These are phyloP conservation scores for Phocoena sinus DNA, from an alignment of 2,113 vertebrate genomes.

Conservation along the genomic window DNA sequence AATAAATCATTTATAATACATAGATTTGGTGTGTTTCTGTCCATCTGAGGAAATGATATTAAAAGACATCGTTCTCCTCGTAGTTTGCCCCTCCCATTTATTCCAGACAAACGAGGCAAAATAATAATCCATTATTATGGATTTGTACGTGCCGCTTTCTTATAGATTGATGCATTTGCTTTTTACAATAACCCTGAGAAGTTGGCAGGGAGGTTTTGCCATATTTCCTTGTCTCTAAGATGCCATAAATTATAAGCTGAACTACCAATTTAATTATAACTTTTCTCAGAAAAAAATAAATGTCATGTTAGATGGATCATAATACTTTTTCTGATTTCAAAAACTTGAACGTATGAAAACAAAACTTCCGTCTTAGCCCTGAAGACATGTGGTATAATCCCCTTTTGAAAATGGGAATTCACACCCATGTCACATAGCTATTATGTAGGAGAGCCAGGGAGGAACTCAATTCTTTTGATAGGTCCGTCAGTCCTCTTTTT, in stretches of 20 bases:
- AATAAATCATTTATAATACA: background rate
- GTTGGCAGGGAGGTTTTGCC: background rate
- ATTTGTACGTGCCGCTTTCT: background rate
- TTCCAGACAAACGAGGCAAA: background rate
- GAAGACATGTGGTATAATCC: background rate
- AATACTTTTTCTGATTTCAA: background rate
- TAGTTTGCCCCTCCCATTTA: background rate
- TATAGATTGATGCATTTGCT: background rate
- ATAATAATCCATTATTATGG: background rate
- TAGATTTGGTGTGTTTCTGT: background rate
- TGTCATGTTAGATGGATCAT: background rate
- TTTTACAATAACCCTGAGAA: background rate
- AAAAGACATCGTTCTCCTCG: background rate
- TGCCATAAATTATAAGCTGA: conserved; percentile 10
- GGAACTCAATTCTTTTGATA: background rate
- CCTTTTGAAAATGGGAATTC: background rate
- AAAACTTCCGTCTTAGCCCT: background rate
- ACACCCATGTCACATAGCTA: background rate
- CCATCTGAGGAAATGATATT: background rate
- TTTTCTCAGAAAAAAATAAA: conserved; percentile 14
- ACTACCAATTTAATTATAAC: background rate
- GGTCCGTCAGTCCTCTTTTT: background rate
- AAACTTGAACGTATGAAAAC: background rate
- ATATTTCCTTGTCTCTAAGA: background rate
- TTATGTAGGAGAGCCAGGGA: background rate